A percentile compares a stretch with the other conserved stretches of the same genome.
phyloP scores from a whole-genome alignment of 2,888 invertebrate species.

The Cantharis lateralis region DNA sequence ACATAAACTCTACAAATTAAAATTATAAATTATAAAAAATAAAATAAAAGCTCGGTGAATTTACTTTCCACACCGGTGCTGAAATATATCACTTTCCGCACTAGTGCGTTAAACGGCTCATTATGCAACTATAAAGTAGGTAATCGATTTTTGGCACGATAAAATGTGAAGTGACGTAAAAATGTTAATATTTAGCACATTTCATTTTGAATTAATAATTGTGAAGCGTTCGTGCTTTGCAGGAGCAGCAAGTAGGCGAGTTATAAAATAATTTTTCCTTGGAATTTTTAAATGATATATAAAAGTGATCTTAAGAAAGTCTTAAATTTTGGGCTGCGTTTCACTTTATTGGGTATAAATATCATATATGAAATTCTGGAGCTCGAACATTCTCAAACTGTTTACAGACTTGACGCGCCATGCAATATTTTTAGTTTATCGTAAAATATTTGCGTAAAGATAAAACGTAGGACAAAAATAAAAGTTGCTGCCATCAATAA shows the following conservation, averaged over 20 bases:
- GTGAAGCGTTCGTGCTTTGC: not conserved
- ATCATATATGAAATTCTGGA: constrained; percentile 25
- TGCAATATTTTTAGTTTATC: constrained; percentile 40
- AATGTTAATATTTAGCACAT: not conserved
- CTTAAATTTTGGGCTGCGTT: constrained; percentile 4
- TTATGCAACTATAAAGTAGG: not conserved
- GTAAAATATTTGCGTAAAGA: constrained; percentile 42
- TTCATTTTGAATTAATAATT: not conserved
- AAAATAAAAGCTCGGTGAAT: no score
- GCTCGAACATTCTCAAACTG: constrained; percentile 17
- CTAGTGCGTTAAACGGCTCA: no score
- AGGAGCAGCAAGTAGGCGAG: not conserved
- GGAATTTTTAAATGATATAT: not conserved
- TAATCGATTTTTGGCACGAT: not conserved
- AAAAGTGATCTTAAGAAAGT: not conserved
- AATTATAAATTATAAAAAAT: no score
- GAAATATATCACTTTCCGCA: no score
- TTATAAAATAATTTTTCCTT: not conserved
- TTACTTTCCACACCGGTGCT: no score
- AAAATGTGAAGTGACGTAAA: not conserved
- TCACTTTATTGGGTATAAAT: constrained; percentile 27
- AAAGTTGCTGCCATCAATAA: constrained; percentile 40
- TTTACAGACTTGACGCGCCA: constrained; percentile 37
- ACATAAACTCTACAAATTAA: no score
- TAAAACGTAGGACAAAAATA: constrained; percentile 37